Conservation (phyloP, 2,797 vertebrate species). For the Saxicola maurus region DNA sequence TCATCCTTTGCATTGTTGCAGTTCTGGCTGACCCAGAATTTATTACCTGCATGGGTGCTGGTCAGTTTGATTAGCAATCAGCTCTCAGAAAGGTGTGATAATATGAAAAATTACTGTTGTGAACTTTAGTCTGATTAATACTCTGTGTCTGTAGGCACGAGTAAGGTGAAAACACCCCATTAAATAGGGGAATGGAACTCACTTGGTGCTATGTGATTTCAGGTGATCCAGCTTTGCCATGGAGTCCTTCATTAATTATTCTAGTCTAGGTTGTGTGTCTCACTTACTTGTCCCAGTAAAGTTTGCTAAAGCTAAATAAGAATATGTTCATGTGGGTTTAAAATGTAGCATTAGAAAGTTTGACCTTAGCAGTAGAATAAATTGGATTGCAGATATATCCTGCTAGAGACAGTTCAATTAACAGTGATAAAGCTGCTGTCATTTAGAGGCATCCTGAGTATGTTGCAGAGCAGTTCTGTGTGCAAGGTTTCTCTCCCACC, state of each 20-base stretch:
- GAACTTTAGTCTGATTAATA: not conserved
- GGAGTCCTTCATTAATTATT: not conserved
- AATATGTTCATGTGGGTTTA: not conserved
- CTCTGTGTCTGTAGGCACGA: fast-evolving
- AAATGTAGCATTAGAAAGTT: not conserved
- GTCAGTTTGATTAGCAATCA: not conserved
- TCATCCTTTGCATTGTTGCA: not conserved
- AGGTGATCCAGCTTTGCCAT: not conserved
- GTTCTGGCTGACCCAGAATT: not conserved
- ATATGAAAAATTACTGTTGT: not conserved
- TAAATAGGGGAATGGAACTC: not conserved
- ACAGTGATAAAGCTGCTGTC: not conserved
- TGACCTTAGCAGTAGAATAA: not conserved
- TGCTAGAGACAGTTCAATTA: not conserved
- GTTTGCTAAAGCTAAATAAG: not conserved
- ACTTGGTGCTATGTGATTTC: not conserved
- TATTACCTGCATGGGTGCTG: not conserved
- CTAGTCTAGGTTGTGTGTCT: not conserved
- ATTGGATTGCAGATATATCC: not conserved
- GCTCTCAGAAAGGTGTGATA: not conserved
- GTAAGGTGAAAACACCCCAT: not conserved
- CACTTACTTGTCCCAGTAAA: not conserved
- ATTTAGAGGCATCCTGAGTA: not conserved
- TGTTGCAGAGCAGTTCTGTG: not conserved
- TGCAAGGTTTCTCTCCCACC: not conserved